Conservation (phyloP, 1,140 invertebrate species). For the Coptotermes formosanus region DNA sequence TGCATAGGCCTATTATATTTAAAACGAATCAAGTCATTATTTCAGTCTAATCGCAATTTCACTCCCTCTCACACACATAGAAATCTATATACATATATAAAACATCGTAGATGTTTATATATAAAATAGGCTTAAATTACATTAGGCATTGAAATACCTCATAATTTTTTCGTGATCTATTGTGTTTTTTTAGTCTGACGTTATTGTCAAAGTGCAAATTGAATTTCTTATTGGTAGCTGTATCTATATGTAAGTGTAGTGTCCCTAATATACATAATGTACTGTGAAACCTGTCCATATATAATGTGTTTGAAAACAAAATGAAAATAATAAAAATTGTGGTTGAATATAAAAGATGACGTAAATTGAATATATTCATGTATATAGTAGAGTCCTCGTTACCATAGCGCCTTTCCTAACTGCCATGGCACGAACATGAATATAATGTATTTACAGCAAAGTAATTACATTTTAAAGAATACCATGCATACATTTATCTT, state of each 20-base stretch:
- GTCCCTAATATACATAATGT: slow-evolving; percentile 25
- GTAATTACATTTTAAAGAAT: too few relatives aligned
- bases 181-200: slow-evolving; percentile 13
- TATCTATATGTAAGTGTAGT: slow-evolving; percentile 14
- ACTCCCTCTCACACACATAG: background rate
- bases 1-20: slow-evolving; percentile 7
- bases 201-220: slow-evolving; percentile 19
- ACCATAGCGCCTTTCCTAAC: background rate
- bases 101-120: slow-evolving; percentile 15
- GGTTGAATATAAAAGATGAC: slow-evolving; percentile 28
- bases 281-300: slow-evolving; percentile 31
- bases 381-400: background rate
- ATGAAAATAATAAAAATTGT: slow-evolving; percentile 33
- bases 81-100: slow-evolving; percentile 7
- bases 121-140: slow-evolving; percentile 14
- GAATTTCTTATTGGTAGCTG: slow-evolving; percentile 24
- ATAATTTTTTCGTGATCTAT: slow-evolving; percentile 17
- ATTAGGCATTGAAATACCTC: slow-evolving; percentile 19
- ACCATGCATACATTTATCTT: too few relatives aligned
- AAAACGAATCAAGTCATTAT: background rate
- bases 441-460: too few relatives aligned
- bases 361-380: background rate
- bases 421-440: too few relatives aligned
- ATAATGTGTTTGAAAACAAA: slow-evolving; percentile 34
- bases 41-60: background rate